A percentile compares a stretch with the other conserved stretches of the same genome.
Conservation (phyloP, 2,888 invertebrate genomes). For the Acronicta leporina region DNA sequence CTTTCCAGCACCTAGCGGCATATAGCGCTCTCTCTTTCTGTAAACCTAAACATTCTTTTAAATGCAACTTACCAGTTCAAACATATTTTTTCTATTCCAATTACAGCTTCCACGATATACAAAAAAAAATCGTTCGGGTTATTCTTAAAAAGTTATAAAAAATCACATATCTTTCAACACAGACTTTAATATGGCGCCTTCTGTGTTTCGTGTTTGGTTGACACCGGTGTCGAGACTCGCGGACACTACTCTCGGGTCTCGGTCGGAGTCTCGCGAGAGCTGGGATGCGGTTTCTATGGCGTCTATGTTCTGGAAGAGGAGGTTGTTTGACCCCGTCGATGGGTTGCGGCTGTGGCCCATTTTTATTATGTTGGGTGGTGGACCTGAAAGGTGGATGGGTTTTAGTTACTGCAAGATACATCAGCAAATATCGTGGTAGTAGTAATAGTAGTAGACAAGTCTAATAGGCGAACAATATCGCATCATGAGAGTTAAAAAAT, state of each 20-base stretch:
- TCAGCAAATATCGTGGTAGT: no score
- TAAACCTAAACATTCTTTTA: background rate
- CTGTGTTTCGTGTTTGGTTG: slow-evolving; percentile 82
- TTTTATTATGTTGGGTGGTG: slow-evolving; percentile 53
- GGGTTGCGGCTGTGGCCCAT: slow-evolving; percentile 76
- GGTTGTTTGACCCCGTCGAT: slow-evolving; percentile 80
- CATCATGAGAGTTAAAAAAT: no score
- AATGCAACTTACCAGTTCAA: background rate
- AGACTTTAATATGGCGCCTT: slow-evolving; percentile 84
- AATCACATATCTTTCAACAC: slow-evolving; percentile 83
- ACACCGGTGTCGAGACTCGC: slow-evolving; percentile 77
- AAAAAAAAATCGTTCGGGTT: slow-evolving; percentile 8
- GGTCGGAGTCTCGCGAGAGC: slow-evolving; percentile 71
- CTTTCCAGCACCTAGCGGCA: background rate
- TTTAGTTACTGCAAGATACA: background rate
- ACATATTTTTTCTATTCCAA: slow-evolving; percentile 17
- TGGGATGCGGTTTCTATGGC: slow-evolving; percentile 73
- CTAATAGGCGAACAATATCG: no score
- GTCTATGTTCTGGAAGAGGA: slow-evolving; percentile 79
- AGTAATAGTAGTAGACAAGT: no score
- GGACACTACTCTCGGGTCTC: slow-evolving; percentile 55
- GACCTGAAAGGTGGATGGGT: slow-evolving; percentile 63
- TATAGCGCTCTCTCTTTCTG: slow-evolving; percentile 8
- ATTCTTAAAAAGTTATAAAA: slow-evolving; percentile 29
- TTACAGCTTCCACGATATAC: slow-evolving; percentile 8